Conservation (phyloP, 2,888 invertebrate species). For the Azorinus chamasolen region DNA sequence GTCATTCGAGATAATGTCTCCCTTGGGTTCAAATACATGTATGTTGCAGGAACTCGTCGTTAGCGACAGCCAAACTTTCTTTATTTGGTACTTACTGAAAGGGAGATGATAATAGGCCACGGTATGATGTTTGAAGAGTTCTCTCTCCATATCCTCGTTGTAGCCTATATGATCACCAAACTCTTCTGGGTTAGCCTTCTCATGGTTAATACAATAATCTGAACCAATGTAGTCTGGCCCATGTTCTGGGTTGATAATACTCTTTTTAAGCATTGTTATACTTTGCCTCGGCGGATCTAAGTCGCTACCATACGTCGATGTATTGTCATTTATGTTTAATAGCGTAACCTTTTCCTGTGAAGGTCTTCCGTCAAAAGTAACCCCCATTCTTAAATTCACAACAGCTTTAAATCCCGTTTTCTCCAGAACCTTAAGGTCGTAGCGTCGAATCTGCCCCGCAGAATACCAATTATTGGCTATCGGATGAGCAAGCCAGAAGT, state of each 20-base stretch:
- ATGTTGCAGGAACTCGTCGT: too few relatives aligned
- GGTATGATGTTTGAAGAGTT: constrained; percentile 1
- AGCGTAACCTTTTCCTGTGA: constrained; percentile 18
- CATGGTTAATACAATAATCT: not conserved
- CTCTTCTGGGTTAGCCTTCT: constrained; percentile 8
- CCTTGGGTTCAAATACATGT: too few relatives aligned
- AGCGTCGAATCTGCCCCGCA: constrained; percentile 5
- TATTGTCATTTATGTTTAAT: constrained; percentile 11
- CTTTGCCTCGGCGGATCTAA: constrained; percentile 9
- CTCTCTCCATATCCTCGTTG: constrained; percentile 15
- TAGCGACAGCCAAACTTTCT: too few relatives aligned
- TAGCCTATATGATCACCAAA: constrained; percentile 18
- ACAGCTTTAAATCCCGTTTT: constrained; percentile 13
- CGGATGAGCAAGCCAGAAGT: constrained; percentile 18
- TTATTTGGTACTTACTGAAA: too few relatives aligned
- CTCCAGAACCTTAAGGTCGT: constrained; percentile 6
- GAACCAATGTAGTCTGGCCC: not conserved
- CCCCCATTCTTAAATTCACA: constrained; percentile 19
- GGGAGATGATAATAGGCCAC: not conserved
- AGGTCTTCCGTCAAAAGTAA: not conserved
- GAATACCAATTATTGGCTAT: constrained; percentile 23
- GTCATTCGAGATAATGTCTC: too few relatives aligned
- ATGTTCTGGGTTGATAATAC: constrained; percentile 3
- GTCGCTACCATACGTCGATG: not conserved
- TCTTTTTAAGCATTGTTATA: constrained; percentile 4